Percentiles rank a stretch among this genome's conserved stretches.
Conservation (phyloP, 1,140 invertebrate genomes). For the Drosophila nebulosa region DNA sequence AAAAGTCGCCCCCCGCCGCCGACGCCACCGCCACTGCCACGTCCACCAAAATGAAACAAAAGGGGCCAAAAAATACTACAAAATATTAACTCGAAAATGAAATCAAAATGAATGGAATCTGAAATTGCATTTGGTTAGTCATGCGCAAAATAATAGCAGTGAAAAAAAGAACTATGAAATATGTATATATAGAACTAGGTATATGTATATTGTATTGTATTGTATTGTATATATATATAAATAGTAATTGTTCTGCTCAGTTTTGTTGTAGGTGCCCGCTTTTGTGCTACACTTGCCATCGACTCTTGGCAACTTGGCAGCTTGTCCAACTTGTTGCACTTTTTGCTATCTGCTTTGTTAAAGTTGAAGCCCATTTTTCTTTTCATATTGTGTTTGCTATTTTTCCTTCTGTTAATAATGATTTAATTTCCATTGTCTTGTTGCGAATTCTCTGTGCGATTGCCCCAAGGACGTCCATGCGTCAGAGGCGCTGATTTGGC, state of each 20-base stretch:
- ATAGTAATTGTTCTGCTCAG: constrained; percentile 53
- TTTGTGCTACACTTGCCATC: constrained; percentile 67
- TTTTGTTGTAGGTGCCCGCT: constrained; percentile 34
- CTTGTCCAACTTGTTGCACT: constrained; percentile 32
- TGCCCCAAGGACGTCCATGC: constrained; percentile 61
- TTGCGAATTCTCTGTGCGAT: constrained; percentile 31
- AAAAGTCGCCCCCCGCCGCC: constrained; percentile 29
- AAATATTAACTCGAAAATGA: constrained; percentile 15
- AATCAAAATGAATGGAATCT: constrained; percentile 72
- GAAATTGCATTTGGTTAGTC: constrained; percentile 77
- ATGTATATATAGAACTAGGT: background rate
- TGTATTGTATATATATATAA: constrained; percentile 48
- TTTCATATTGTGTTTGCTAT: constrained; percentile 10
- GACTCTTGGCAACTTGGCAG: constrained; percentile 22
- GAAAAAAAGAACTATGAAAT: constrained; percentile 1
- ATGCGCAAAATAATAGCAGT: constrained; percentile 71
- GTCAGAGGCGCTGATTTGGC: constrained; percentile 53
- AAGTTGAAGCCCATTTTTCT: background rate
- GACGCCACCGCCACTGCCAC: background rate
- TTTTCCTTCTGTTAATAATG: constrained; percentile 67
- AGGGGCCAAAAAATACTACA: constrained; percentile 39
- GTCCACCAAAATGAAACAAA: constrained; percentile 59
- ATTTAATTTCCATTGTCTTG: constrained; percentile 70
- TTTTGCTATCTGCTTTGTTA: constrained; percentile 10
- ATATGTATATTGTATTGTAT: constrained; percentile 12